Percentiles rank a stretch among this genome's conserved stretches.
Evolutionary conservation across 1,140 invertebrate genomes (phyloP).

Genomic region (Drosophila sturtevanti): DNA sequence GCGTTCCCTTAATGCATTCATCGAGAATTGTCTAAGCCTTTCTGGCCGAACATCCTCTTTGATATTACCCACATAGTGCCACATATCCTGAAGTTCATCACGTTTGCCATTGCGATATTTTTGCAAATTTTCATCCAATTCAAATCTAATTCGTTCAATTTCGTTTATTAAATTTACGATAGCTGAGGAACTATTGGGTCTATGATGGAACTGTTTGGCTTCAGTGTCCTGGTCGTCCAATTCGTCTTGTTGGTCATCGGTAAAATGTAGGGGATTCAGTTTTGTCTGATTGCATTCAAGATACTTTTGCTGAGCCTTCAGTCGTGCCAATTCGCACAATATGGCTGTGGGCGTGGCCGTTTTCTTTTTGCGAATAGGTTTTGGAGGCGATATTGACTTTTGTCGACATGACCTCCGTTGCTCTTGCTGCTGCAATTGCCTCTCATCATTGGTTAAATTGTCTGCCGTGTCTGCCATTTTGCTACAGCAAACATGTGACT

Average conservation of each 20-base stretch:
- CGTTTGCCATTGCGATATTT: slow-evolving; percentile 45
- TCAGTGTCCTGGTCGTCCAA: not conserved
- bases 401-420: not conserved
- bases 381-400: slow-evolving; percentile 36
- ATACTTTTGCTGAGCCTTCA: slow-evolving; percentile 81
- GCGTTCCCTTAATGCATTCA: slow-evolving; percentile 58
- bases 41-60: slow-evolving; percentile 65
- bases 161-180: slow-evolving; percentile 55
- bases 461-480: slow-evolving; percentile 25
- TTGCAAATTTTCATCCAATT: slow-evolving; percentile 44
- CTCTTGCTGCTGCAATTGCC: not conserved
- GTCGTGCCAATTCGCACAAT: slow-evolving; percentile 71
- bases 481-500: slow-evolving; percentile 53
- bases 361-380: slow-evolving; percentile 45
- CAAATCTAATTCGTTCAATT: slow-evolving; percentile 56
- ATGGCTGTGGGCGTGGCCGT: slow-evolving; percentile 62
- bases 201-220: not conserved
- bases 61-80: slow-evolving; percentile 56
- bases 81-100: slow-evolving; percentile 65
- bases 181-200: slow-evolving; percentile 44
- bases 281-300: slow-evolving; percentile 79
- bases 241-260: slow-evolving; percentile 17
- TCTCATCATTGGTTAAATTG: slow-evolving; percentile 9
- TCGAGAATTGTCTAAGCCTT: slow-evolving; percentile 54
- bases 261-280: slow-evolving; percentile 61